Evolutionary conservation across 92 coral and sea anemone species (phyloP).

Genomic region (Meandrina meandrites): DNA sequence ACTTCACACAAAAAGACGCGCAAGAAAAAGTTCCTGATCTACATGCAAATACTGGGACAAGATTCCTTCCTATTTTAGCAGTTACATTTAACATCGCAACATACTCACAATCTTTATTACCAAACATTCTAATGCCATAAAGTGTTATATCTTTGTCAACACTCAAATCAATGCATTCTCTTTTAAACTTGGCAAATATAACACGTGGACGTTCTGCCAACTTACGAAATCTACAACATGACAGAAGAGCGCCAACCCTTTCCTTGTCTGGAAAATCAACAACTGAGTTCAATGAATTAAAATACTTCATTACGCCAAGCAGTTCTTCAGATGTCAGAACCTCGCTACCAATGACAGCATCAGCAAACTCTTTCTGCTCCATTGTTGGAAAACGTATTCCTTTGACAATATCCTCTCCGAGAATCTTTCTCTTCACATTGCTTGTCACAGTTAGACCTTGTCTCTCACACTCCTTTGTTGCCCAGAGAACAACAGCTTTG

Average conservation of each 20-base stretch:
- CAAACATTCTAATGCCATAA: constrained; percentile 12
- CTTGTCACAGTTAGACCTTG: background rate
- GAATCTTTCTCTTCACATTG: background rate
- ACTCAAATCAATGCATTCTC: background rate
- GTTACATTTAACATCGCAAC: background rate
- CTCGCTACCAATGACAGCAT: background rate
- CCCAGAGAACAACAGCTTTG: constrained; percentile 27
- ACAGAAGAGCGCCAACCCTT: background rate
- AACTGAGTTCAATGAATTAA: background rate
- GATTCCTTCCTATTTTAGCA: background rate
- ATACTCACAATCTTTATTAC: background rate
- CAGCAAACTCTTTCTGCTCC: background rate
- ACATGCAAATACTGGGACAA: no score
- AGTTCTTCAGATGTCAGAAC: background rate
- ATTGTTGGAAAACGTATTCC: background rate
- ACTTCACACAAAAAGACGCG: no score
- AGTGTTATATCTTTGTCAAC: background rate
- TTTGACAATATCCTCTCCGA: constrained; percentile 14
- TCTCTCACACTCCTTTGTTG: background rate
- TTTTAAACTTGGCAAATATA: no score
- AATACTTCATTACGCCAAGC: background rate
- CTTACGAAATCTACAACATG: background rate
- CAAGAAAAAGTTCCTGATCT: no score
- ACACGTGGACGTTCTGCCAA: background rate
- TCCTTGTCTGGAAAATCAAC: background rate